Conservation (phyloP, 2,888 invertebrate species). For the Escarpia spicata region DNA sequence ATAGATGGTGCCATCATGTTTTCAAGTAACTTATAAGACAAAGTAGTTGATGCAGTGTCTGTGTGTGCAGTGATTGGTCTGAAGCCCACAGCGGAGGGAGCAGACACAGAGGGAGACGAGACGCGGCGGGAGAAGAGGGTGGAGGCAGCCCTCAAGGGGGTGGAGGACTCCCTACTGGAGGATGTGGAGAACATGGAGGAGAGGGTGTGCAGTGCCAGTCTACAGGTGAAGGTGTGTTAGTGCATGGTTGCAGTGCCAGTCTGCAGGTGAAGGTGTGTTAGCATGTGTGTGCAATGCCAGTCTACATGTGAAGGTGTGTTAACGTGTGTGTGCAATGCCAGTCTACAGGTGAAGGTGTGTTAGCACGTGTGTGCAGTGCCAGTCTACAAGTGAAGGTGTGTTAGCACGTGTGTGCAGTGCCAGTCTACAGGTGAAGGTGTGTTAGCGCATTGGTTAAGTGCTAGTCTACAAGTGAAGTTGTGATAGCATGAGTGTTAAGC, state of each 20-base stretch:
- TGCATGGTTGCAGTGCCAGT: slow-evolving; percentile 50
- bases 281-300: too few species aligned
- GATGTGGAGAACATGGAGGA: slow-evolving; percentile 63
- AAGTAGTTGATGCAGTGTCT: too few species aligned
- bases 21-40: too few species aligned
- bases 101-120: slow-evolving; percentile 66
- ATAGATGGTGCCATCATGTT: too few species aligned
- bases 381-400: too few species aligned
- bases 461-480: slow-evolving; percentile 41
- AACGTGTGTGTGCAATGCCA: slow-evolving; percentile 55
- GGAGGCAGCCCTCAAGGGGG: not conserved
- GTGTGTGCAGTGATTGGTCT: slow-evolving; percentile 72
- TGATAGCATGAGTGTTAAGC: slow-evolving; percentile 39
- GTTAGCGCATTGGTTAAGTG: slow-evolving; percentile 41
- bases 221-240: too few species aligned
- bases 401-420: too few species aligned
- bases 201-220: slow-evolving; percentile 46
- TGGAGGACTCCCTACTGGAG: slow-evolving; percentile 69
- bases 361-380: too few species aligned
- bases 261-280: too few species aligned
- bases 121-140: slow-evolving; percentile 34
- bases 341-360: slow-evolving; percentile 55
- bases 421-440: too few species aligned
- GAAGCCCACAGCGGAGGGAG: slow-evolving; percentile 73
- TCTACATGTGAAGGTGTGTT: too few species aligned